Conservation (phyloP, 2,888 invertebrate species). For the Acleris sparsana region DNA sequence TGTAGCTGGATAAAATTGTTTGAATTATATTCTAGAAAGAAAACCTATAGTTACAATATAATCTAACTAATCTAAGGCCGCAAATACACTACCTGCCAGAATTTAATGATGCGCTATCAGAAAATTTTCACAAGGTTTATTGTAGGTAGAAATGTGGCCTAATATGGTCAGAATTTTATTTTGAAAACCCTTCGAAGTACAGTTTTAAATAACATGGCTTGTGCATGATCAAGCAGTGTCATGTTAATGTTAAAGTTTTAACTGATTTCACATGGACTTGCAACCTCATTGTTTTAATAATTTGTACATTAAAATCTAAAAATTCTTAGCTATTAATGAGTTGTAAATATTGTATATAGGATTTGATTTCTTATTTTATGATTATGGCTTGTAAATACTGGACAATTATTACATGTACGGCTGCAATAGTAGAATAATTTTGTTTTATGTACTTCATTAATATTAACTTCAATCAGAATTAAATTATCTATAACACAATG, state of each 20-base stretch:
- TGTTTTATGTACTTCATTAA: too few relatives aligned
- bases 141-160: too few relatives aligned
- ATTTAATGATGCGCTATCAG: too few relatives aligned
- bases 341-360: constrained; percentile 3
- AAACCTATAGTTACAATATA: too few relatives aligned
- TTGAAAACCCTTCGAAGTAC: too few relatives aligned
- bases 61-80: too few relatives aligned
- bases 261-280: background rate
- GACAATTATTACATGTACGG: background rate
- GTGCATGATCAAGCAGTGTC: background rate
- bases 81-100: too few relatives aligned
- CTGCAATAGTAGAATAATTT: too few relatives aligned
- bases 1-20: constrained; percentile 10
- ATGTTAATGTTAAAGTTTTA: background rate
- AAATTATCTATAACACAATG: background rate
- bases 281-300: background rate
- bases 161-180: too few relatives aligned
- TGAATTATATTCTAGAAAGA: too few relatives aligned
- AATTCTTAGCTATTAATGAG: background rate
- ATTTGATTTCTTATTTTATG: background rate
- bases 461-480: too few relatives aligned
- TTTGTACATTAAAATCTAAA: background rate
- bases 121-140: too few relatives aligned
- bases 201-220: background rate
- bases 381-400: background rate